Evolutionary conservation across 2,888 invertebrate species (phyloP), one percentile per base, ranked within the genome.

Genomic region (Caenorhabditis virilis): DNA sequence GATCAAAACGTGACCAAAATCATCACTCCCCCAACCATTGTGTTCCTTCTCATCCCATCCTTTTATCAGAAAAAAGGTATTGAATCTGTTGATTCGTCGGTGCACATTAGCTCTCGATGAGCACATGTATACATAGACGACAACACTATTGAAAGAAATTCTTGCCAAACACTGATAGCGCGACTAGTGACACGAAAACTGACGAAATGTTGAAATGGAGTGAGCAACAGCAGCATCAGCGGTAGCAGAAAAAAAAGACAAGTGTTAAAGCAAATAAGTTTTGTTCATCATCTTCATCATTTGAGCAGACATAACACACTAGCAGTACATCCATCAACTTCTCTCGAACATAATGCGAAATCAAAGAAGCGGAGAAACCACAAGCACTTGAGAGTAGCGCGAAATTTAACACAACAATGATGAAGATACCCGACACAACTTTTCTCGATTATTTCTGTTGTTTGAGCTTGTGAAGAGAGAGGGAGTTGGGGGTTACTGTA

Each of bases 131-230:
- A n/a, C n/a, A n/a, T n/a, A n/a, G n/a, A n/a, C n/a, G n/a, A n/a
- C n/a, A n/a, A n/a, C n/a, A n/a, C n/a, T n/a, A n/a, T n/a, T n/a
- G n/a, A n/a, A n/a, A n/a, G n/a, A n/a, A n/a, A n/a, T n/a, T n/a
- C n/a, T n/a, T n/a, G n/a, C n/a, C 36, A 43, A 23, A 26, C 41
- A 41, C 49, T 62, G 62, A 62, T 62, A 62, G 62, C 57, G 62
- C 62, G 62, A 62, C 51, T 42, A 56, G 41, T 56, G 62, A 62
- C 62, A 62, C 62, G 62, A 62, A 62, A 62, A 62, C 62, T 62
- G 62, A 57, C 57, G 63, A 63, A 63, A 63, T 63, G 57, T 62
- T 52, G 53, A 53, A 63, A 57, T 61, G 43, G 46, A 59, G 52
- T 55, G 55, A 30, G 6, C 30, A 30, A 30, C 30, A 30, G 13